These are phyloP conservation scores for Dilophus febrilis DNA, from an alignment of 2,888 invertebrate genomes.

Conservation along the genomic window DNA sequence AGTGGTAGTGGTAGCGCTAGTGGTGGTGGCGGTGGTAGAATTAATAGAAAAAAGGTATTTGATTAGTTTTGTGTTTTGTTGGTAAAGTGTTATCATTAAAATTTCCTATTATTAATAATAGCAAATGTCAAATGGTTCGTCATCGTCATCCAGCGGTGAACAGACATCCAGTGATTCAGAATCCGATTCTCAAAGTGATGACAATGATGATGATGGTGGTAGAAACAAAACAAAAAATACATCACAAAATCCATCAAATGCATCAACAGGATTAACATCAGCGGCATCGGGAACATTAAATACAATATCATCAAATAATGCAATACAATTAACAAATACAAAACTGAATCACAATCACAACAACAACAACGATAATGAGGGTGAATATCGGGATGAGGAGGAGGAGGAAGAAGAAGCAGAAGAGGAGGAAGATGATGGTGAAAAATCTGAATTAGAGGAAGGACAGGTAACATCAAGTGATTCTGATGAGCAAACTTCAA, in stretches of 20 bases:
- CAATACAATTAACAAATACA: slow-evolving; percentile 23
- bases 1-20: too few relatives aligned
- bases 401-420: too few relatives aligned
- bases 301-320: slow-evolving; percentile 19
- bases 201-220: slow-evolving; percentile 20
- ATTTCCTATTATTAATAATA: too few relatives aligned
- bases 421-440: slow-evolving; percentile 28
- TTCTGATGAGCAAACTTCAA: slow-evolving; percentile 42
- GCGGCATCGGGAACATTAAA: slow-evolving; percentile 5
- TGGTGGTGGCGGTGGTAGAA: too few relatives aligned
- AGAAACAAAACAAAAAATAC: slow-evolving; percentile 20
- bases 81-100: too few relatives aligned
- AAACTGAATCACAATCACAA: slow-evolving; percentile 26
- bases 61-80: too few relatives aligned
- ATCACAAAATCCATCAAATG: slow-evolving; percentile 10
- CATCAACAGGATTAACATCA: slow-evolving; percentile 17
- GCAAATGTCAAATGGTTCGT: too few relatives aligned
- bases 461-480: slow-evolving; percentile 65
- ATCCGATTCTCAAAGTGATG: slow-evolving; percentile 28
- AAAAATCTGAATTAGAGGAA: slow-evolving; percentile 66
- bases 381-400: too few relatives aligned
- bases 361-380: slow-evolving; percentile 29
- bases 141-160: slow-evolving; percentile 7
- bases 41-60: too few relatives aligned
- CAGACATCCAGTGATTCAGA: slow-evolving; percentile 10